Evolutionary conservation across 2,797 vertebrate genomes (phyloP), one percentile per base, ranked within the genome.

Genomic region (Sebastes alutus): DNA sequence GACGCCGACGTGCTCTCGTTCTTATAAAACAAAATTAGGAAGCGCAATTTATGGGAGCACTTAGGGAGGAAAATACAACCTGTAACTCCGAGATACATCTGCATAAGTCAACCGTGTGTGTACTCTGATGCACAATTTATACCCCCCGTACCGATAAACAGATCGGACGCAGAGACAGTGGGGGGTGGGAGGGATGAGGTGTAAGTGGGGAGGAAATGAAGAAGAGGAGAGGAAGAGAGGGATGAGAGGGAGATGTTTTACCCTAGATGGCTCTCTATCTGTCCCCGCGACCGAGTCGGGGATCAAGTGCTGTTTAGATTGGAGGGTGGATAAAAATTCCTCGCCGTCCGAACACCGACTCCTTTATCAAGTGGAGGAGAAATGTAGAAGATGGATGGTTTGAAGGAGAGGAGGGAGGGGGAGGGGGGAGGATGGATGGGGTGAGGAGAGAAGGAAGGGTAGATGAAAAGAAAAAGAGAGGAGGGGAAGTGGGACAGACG

Each of bases 291-390:
- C 77, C 72, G 35, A 84, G 88, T 80, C 77, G 33, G 75, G 76
- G 82, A 93, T 95, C 90, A 96, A 95, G 93, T 89, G 89, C 88
- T 72, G 93, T 92, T 95, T 94, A 94, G 94, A 96, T 94, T 91
- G 83, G 87, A 84, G 72, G 65, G 92, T 93, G 96, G 95, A 97
- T 93, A 96, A 97, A 96, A 96, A 96, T 97, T 96, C 91, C 86
- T 88, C 27, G 22, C 72, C 18, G 77, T 90, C 91, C 79, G 62
- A 80, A 73, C 58, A 64, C 60, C 62, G 30, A 27, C 87, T 78
- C 77, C 75, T 87, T 85, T 32, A 88, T 88, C 83, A 91, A 90
- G 83, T 60, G 60, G 68, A 77, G 58, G 56, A 81, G 72, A 85
- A 80, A 77, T 11, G 54, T 6, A 0, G 68, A 66, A 77, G 78